Evolutionary conservation across 1,140 invertebrate species (phyloP).

Genomic region (Sipha flava): DNA sequence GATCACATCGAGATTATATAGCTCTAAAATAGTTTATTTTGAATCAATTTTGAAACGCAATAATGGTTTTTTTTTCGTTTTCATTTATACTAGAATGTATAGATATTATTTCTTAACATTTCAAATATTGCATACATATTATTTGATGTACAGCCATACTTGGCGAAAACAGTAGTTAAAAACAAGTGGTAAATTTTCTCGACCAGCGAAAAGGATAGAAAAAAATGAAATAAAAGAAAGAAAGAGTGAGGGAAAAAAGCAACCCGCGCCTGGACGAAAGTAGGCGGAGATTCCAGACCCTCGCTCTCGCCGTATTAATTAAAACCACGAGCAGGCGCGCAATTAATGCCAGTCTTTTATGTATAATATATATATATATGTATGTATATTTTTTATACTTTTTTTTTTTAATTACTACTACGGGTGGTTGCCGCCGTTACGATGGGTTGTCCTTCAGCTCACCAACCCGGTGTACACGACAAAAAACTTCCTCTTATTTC

Average conservation of each 20-base stretch:
- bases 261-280: background rate
- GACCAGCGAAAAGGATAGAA: too few relatives aligned
- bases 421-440: background rate
- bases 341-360: background rate
- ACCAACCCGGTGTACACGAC: background rate
- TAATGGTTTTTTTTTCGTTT: too few relatives aligned
- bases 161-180: too few relatives aligned
- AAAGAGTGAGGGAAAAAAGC: background rate
- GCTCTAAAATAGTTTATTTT: too few relatives aligned
- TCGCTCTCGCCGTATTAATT: slow-evolving; percentile 4
- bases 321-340: slow-evolving; percentile 15
- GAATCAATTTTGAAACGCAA: too few relatives aligned
- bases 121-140: too few relatives aligned
- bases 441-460: slow-evolving; percentile 11
- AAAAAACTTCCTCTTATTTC: background rate
- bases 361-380: background rate
- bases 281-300: slow-evolving; percentile 3
- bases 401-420: slow-evolving; percentile 15
- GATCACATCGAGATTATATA: too few relatives aligned
- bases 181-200: too few relatives aligned
- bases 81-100: too few relatives aligned
- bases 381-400: background rate
- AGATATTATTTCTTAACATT: too few relatives aligned
- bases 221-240: background rate
- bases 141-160: too few relatives aligned